Evolutionary conservation across 2,797 vertebrate species (phyloP), one percentile per base, ranked within the genome.

Genomic region (Mus caroli): DNA sequence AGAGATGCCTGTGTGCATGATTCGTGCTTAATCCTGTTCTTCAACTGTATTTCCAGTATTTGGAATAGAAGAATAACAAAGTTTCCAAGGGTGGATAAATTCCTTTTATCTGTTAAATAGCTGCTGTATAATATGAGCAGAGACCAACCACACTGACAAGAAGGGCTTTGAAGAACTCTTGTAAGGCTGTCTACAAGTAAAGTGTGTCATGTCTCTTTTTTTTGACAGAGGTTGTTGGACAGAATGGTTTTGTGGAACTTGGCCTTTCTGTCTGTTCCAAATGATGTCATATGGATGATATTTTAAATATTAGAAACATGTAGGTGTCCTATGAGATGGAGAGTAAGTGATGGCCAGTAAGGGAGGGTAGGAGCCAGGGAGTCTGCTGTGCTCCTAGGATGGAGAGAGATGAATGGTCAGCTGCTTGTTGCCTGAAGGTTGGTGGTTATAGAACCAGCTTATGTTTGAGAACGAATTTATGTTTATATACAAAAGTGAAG

Each of bases 1-100:
- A 1, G 62, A 92, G 83, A 92, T 40, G 83, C 60, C 88, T 96
- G 76, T 89, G 96, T 90, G 91, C 46, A 69, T 92, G 92, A 64
- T 56, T 95, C 26, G 79, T 91, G 92, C 75, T 94, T 73, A 90
- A 86, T 95, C 37, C 34, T 52, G 17, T 37, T 82, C 89, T 69
- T 94, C 75, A 78, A 46, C 40, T 94, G 52, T 31, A n/a, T 95
- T 91, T 95, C 78, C 31, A 78, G 43, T 84, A 67, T 34, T 80
- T 85, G 58, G 88, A 76, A 24, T 20, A 92, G 76, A 79, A 80
- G n/a, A 50, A 75, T 64, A 87, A 88, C 7, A 86, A 82, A 75
- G 56, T 37, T 92, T 80, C 17, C 34, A 95, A n/a, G 78, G 85
- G 20, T 87, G 73, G 34, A 31, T 28, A 87, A 89, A 69, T 87